Evolutionary conservation across 2,888 invertebrate species (phyloP), one percentile per base, ranked within the genome.

Genomic region (Nephrocerus scutellatus): DNA sequence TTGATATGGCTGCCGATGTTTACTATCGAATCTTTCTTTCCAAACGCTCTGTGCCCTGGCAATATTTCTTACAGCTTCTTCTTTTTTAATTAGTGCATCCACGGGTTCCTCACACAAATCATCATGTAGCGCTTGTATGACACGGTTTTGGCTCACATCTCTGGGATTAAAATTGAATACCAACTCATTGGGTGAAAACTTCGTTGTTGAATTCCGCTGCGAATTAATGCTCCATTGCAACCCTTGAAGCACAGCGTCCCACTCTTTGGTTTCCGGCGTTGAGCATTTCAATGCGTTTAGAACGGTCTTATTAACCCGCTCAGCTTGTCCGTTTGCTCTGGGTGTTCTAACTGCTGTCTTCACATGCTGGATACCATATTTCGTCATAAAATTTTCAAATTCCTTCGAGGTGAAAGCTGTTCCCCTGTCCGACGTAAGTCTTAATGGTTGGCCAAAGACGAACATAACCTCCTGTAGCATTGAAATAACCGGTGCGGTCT

Each of bases 21-120:
- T 39, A 1, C 20, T 29, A 19, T 48, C 39, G 30, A 31, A 48
- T 6, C 37, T 21, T 2, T 15, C 9, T 23, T 48, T 48, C 43
- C 39, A 45, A 14, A 28, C 33, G 10, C n/a, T n/a, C n/a, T n/a
- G n/a, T n/a, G n/a, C n/a, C n/a, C n/a, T n/a, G n/a, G n/a, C n/a
- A n/a, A n/a, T n/a, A n/a, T n/a, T n/a, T n/a, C n/a, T n/a, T n/a
- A n/a, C n/a, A n/a, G n/a, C n/a, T n/a, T n/a, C n/a, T n/a, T n/a
- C n/a, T n/a, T n/a, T n/a, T n/a, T n/a, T n/a, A n/a, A n/a, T n/a
- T n/a, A n/a, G n/a, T n/a, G n/a, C n/a, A n/a, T n/a, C n/a, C n/a
- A n/a, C n/a, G n/a, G n/a, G n/a, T n/a, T n/a, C n/a, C n/a, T n/a
- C n/a, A n/a, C n/a, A n/a, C 7, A n/a, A n/a, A n/a, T n/a, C n/a